Base-by-base conservation (phyloP, 2,113 vertebrate genomes). In the Eonycteris spelaea region DNA sequence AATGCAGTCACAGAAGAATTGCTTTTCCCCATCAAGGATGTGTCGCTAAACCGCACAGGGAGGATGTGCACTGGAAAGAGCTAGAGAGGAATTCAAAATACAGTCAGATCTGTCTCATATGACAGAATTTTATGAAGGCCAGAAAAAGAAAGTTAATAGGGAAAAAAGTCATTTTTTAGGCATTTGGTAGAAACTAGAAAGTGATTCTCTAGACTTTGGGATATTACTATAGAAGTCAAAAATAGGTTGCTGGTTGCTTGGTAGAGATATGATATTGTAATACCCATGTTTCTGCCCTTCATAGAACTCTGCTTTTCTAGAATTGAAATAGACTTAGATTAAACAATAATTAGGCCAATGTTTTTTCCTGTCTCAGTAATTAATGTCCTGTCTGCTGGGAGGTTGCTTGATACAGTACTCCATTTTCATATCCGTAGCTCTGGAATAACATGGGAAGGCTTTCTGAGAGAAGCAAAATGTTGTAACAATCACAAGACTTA, bases 291-390 rank as follows among this genome's bases (percentile, higher is more conserved):
- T 51, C 45, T 61, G 86, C 33, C 86, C 70, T 35, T 88, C 28
- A 79, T 35, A 68, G 74, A 48, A 65, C 6, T 53, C 35, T 40
- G 35, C 48, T 68, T 68, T 68, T 79, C n/a, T 79, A 40, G 45
- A 68, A 55, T 33, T 55, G 35, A 90, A 35, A 55, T n/a, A 48
- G 14, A 55, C 74, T 68, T 26, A 26, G 48, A 68, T 43, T 68
- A 79, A n/a, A 68, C 43, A 35, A 55, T 79, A 90, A 68, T 68
- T 79, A 90, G 61, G 26, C 61, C 87, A 55, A n/a, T 67, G 48
- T 48, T 40, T 90, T 90, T 79, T n/a, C 88, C 63, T 79, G 35
- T 68, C 48, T 90, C 19, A 12, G 48, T 90, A 79, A 55, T 90
- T 53, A 68, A 79, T 88, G 28, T 79, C 45, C 35, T 68, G 75